phyloP scores from a whole-genome alignment of 2,113 vertebrate genomes.

The Sturnira hondurensis region DNA sequence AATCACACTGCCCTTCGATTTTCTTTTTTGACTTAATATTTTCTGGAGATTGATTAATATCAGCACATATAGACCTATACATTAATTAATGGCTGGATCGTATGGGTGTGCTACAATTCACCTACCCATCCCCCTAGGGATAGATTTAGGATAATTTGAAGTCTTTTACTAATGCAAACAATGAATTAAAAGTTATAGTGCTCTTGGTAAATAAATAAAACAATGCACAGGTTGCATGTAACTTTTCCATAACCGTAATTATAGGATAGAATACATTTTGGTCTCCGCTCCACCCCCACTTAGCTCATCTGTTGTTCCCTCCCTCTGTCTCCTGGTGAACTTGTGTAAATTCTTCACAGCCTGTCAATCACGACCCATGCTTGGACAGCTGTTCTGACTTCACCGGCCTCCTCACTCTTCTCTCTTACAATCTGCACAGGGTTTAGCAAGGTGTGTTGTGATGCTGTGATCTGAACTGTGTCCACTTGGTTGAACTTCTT shows the following conservation, averaged over 20 bases:
- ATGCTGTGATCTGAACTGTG: background rate
- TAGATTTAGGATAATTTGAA: background rate
- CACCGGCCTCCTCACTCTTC: background rate
- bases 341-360: background rate
- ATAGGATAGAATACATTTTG: background rate
- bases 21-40: background rate
- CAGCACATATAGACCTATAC: background rate
- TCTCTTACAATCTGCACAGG: too few relatives aligned
- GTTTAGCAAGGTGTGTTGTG: background rate
- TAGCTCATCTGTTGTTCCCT: background rate
- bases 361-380: background rate
- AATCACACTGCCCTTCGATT: background rate
- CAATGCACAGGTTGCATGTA: background rate
- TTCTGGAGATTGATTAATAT: background rate
- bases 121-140: background rate
- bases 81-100: background rate
- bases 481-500: background rate
- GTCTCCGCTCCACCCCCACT: background rate
- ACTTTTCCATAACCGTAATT: background rate
- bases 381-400: background rate
- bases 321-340: background rate
- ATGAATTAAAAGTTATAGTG: background rate
- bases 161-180: background rate
- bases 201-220: background rate
- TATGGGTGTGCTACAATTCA: background rate